These are phyloP conservation scores for Heliocidaris tuberculata DNA, from an alignment of 35 echinoderm and acorn worm species.

Conservation along the genomic window DNA sequence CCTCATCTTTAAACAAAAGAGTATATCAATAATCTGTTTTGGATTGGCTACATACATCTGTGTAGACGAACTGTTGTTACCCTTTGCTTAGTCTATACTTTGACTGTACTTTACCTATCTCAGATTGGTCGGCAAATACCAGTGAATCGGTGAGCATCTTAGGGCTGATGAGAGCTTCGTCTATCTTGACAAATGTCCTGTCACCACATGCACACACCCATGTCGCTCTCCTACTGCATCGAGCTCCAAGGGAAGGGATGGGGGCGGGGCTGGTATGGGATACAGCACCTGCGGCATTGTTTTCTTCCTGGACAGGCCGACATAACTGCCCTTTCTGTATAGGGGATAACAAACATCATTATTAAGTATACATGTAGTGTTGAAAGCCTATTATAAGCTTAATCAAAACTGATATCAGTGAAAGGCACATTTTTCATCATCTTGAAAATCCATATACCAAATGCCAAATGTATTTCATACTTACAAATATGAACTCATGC, in stretches of 20 bases:
- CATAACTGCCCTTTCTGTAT: slow-evolving; percentile 92
- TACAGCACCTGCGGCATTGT: slow-evolving; percentile 68
- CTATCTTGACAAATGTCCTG: slow-evolving; percentile 90
- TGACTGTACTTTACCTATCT: slow-evolving; percentile 76
- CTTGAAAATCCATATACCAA: no score
- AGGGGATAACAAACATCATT: not conserved
- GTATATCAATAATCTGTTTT: no score
- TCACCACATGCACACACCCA: slow-evolving; percentile 89
- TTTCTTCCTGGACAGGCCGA: slow-evolving; percentile 75
- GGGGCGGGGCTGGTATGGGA: slow-evolving; percentile 68
- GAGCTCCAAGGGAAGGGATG: slow-evolving; percentile 72
- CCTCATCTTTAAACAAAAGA: no score
- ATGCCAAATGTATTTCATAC: no score
- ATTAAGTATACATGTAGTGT: no score
- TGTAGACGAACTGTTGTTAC: no score
- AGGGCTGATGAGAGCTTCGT: slow-evolving; percentile 90
- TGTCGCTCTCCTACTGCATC: slow-evolving; percentile 74
- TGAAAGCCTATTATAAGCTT: no score
- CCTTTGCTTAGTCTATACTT: no score
- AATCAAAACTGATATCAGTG: no score
- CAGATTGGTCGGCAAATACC: slow-evolving; percentile 82
- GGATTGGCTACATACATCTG: no score
- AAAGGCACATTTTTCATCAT: no score
- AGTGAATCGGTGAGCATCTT: slow-evolving; percentile 85
- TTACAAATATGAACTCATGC: no score